A percentile compares a stretch with the other conserved stretches of the same genome.
Evolutionary conservation across 1,140 invertebrate species (phyloP).

Genomic region (Ladona fulva): DNA sequence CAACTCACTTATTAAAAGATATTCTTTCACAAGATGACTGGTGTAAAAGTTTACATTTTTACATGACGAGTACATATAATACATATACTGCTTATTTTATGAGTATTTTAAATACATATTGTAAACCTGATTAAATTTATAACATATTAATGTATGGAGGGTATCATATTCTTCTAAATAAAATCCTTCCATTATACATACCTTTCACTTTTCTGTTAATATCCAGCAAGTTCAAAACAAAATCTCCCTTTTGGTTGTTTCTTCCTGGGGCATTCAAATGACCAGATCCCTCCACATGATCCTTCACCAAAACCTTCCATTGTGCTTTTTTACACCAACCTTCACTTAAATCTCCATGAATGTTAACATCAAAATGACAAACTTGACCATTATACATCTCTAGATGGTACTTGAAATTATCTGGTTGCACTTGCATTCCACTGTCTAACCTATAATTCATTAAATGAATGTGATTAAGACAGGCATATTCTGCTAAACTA

Average conservation of each 20-base stretch:
- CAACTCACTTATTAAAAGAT: too few relatives aligned
- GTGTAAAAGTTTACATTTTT: too few relatives aligned
- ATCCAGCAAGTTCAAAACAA: not conserved
- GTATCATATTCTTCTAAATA: too few relatives aligned
- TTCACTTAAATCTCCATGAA: not conserved
- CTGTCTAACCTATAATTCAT: not conserved
- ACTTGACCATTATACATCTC: not conserved
- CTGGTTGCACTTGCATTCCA: not conserved
- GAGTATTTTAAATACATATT: too few relatives aligned
- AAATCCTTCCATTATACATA: conserved; percentile 6
- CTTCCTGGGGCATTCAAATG: not conserved
- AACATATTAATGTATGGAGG: too few relatives aligned
- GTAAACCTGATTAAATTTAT: too few relatives aligned
- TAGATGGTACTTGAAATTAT: not conserved
- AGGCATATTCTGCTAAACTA: too few relatives aligned
- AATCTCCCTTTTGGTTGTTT: not conserved
- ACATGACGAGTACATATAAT: too few relatives aligned
- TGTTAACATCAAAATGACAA: not conserved
- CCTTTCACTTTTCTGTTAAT: conserved; percentile 23
- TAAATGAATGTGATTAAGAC: too few relatives aligned
- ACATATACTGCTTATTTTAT: too few relatives aligned
- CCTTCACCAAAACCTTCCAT: not conserved
- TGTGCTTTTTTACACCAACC: not conserved
- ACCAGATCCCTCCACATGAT: not conserved
- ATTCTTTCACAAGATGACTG: too few relatives aligned